Conservation (phyloP, 2,888 invertebrate species). For the Pelosia muscerda region DNA sequence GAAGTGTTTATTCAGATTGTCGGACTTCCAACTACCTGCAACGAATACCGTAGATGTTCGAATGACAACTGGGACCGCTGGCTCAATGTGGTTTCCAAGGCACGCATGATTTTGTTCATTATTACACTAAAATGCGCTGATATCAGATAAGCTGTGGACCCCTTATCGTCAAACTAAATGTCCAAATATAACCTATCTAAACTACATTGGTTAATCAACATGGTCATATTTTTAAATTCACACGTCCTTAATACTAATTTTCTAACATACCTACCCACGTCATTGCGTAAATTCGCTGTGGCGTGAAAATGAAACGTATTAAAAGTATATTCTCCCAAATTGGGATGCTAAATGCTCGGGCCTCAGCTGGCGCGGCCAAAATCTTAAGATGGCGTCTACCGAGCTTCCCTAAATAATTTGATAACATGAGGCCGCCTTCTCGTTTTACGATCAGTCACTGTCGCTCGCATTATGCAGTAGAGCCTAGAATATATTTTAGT, state of each 20-base stretch:
- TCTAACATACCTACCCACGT: constrained; percentile 15
- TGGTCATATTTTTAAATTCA: not conserved
- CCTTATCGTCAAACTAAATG: not conserved
- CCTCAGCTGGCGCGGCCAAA: constrained; percentile 36
- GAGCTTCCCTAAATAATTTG: constrained; percentile 43
- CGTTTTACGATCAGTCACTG: constrained; percentile 48
- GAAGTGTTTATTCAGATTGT: too few relatives aligned
- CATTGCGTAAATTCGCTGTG: constrained; percentile 27
- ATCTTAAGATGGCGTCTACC: constrained; percentile 46
- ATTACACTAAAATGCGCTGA: too few relatives aligned
- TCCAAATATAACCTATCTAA: not conserved
- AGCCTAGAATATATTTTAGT: constrained; percentile 11
- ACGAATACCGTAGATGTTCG: too few relatives aligned
- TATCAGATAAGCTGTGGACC: too few relatives aligned
- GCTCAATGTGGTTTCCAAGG: too few relatives aligned
- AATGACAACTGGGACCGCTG: too few relatives aligned
- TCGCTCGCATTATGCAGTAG: constrained; percentile 36
- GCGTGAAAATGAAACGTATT: constrained; percentile 31
- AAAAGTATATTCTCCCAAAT: constrained; percentile 31
- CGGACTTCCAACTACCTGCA: too few relatives aligned
- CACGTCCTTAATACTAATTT: constrained; percentile 36
- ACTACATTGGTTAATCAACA: not conserved
- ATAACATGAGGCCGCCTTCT: constrained; percentile 36
- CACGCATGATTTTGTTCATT: too few relatives aligned
- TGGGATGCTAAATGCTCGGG: constrained; percentile 30